Evolutionary conservation across 2,113 vertebrate genomes (phyloP).

Genomic region (Pterocles orientalis): DNA sequence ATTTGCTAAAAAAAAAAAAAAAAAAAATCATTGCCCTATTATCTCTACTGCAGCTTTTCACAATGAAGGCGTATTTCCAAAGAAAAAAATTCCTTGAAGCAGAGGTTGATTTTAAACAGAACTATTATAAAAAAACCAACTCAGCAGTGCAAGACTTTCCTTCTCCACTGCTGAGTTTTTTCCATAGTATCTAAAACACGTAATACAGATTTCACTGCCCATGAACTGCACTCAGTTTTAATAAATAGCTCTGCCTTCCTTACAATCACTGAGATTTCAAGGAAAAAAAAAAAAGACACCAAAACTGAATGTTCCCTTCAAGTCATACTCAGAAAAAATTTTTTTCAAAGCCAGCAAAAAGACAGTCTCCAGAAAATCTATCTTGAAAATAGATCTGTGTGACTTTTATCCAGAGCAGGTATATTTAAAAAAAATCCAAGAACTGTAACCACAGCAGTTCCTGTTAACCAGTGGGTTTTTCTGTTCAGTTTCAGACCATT

Average conservation of each 20-base stretch:
- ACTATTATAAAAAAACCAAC: neutral
- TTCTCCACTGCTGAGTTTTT: neutral
- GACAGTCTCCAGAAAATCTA: neutral
- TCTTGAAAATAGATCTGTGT: neutral
- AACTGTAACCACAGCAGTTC: neutral
- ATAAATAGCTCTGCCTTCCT: neutral
- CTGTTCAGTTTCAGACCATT: neutral
- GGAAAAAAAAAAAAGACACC: neutral
- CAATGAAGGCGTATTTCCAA: neutral
- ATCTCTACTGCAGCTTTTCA: neutral
- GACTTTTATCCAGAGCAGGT: neutral
- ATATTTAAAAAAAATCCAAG: neutral
- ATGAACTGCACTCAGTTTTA: neutral
- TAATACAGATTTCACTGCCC: neutral
- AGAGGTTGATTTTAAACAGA: neutral
- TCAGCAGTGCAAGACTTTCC: neutral
- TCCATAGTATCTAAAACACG: neutral
- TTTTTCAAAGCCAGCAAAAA: constrained; percentile 16
- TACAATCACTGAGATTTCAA: neutral
- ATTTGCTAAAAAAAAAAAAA: neutral
- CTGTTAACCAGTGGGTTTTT: neutral
- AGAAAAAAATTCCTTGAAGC: neutral
- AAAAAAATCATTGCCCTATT: neutral
- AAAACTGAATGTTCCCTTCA: neutral
- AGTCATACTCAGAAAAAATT: neutral